phyloP scores from a whole-genome alignment of 2,888 invertebrate genomes.

The Hydroisotoma schaefferi region DNA sequence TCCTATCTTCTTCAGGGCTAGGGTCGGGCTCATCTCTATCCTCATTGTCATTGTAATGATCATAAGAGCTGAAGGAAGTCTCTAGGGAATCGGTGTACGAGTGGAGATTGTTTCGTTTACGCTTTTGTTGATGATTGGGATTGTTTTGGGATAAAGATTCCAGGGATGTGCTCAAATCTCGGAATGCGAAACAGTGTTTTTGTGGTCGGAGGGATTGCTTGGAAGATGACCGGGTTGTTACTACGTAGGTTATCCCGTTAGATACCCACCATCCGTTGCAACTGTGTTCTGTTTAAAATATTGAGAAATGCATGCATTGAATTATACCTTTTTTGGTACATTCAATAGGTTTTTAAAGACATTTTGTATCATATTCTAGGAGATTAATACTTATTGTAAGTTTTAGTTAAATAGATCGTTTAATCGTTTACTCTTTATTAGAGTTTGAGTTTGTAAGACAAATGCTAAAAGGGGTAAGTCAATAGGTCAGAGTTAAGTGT shows the following conservation, averaged over 20 bases:
- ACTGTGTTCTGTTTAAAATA: slow-evolving; percentile 34
- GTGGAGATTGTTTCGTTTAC: slow-evolving; percentile 10
- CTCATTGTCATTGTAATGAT: slow-evolving; percentile 13
- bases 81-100: slow-evolving; percentile 16
- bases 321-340: neutral
- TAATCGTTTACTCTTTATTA: too few relatives aligned
- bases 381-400: too few relatives aligned
- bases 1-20: too few relatives aligned
- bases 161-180: slow-evolving; percentile 24
- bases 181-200: slow-evolving; percentile 41
- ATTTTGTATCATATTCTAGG: too few relatives aligned
- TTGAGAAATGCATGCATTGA: neutral
- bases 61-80: slow-evolving; percentile 5
- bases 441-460: too few relatives aligned
- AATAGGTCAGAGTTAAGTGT: too few relatives aligned
- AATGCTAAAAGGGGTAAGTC: too few relatives aligned
- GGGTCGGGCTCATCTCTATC: slow-evolving; percentile 20
- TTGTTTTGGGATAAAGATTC: slow-evolving; percentile 1
- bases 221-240: slow-evolving; percentile 30
- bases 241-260: slow-evolving; percentile 39
- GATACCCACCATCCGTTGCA: slow-evolving; percentile 48
- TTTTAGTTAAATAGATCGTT: too few relatives aligned
- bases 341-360: too few relatives aligned
- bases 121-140: slow-evolving; percentile 21
- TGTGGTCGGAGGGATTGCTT: slow-evolving; percentile 21